phyloP scores from a whole-genome alignment of 1,140 invertebrate species.

The Dinoponera quadriceps region DNA sequence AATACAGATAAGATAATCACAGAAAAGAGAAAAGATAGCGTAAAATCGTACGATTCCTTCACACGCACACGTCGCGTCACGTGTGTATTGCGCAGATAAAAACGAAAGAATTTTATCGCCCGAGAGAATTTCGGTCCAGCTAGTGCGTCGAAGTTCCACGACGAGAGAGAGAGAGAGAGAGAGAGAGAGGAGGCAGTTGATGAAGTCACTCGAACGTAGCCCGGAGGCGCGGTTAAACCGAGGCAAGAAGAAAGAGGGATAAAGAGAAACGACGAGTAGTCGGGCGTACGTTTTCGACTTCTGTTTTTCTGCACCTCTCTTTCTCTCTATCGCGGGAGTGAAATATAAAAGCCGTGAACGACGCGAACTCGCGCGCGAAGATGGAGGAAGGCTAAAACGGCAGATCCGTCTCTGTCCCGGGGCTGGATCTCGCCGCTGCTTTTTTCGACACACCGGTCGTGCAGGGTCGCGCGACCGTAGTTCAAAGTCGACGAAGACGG shows the following conservation, averaged over 20 bases:
- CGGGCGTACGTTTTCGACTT: slow-evolving; percentile 28
- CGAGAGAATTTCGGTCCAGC: no score
- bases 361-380: slow-evolving; percentile 13
- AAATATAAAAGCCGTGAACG: slow-evolving; percentile 70
- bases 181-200: slow-evolving; percentile 43
- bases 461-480: slow-evolving; percentile 41
- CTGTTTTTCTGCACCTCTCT: slow-evolving; percentile 71
- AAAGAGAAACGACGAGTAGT: slow-evolving; percentile 12
- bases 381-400: slow-evolving; percentile 24
- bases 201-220: slow-evolving; percentile 56
- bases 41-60: background rate
- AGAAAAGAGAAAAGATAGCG: background rate
- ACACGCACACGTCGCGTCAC: background rate
- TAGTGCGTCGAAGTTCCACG: background rate
- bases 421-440: slow-evolving; percentile 38
- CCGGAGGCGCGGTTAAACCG: slow-evolving; percentile 53
- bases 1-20: background rate
- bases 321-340: slow-evolving; percentile 67
- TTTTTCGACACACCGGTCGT: slow-evolving; percentile 38
- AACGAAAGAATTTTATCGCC: no score
- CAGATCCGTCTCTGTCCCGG: slow-evolving; percentile 42
- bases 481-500: slow-evolving; percentile 46
- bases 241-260: background rate
- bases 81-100: no score
- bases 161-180: no score